phyloP scores from a whole-genome alignment of 2,797 vertebrate species.

The Acomys russatus region DNA sequence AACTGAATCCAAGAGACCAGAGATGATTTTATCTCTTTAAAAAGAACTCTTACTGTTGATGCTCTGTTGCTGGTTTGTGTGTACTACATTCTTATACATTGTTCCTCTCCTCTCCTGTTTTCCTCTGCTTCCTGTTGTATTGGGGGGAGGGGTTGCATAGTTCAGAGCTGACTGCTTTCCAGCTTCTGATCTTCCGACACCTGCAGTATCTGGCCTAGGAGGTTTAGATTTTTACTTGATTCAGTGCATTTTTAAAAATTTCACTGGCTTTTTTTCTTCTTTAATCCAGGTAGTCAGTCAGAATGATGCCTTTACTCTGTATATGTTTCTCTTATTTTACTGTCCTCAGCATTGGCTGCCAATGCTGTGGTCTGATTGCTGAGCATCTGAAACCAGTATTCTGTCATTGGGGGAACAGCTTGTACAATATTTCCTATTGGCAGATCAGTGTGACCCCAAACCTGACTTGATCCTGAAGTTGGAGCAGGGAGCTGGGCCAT shows the following conservation, averaged over 20 bases:
- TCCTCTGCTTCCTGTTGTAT: not conserved
- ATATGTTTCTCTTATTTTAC: not conserved
- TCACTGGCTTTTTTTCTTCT: not conserved
- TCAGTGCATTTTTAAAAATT: not conserved
- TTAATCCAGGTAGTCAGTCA: not conserved
- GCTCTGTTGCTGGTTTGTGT: not conserved
- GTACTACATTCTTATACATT: not conserved
- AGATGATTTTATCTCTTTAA: not conserved
- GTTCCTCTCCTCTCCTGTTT: not conserved
- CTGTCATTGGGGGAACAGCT: not conserved
- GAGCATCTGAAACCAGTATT: not conserved
- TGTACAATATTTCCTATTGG: not conserved
- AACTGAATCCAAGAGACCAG: not conserved
- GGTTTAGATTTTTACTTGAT: not conserved
- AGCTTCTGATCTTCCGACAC: not conserved
- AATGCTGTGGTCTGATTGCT: not conserved
- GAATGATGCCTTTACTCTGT: not conserved
- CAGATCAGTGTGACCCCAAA: constrained; percentile 55
- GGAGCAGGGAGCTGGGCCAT: constrained; percentile 64
- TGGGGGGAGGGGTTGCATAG: not conserved
- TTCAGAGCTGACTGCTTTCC: not conserved
- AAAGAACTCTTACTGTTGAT: not conserved
- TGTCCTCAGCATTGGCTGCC: not conserved
- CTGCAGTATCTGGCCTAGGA: not conserved
- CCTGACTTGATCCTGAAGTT: constrained; percentile 69